Evolutionary conservation across 2,797 vertebrate genomes (phyloP).

Genomic region (Sebastes taczanowskii): DNA sequence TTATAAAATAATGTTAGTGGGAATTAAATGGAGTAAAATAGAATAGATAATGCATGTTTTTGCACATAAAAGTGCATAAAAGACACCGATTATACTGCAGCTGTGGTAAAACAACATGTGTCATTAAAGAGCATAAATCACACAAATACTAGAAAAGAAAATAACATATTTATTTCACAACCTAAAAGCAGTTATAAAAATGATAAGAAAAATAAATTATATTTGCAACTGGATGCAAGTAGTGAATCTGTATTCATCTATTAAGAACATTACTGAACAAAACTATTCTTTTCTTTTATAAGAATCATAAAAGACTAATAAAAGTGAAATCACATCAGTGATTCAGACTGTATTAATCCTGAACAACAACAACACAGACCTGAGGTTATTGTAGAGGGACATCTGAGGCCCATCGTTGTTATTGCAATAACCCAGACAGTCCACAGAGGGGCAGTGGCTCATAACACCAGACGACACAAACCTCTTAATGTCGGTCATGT

Average conservation of each 20-base stretch:
- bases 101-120: background rate
- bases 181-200: background rate
- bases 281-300: background rate
- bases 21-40: background rate
- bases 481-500: constrained; percentile 51
- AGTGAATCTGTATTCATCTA: background rate
- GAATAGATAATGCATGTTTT: background rate
- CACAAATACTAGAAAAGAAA: background rate
- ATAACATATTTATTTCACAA: background rate
- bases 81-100: background rate
- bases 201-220: background rate
- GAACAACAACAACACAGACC: constrained; percentile 5
- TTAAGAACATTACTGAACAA: background rate
- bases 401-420: constrained; percentile 25
- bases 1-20: background rate
- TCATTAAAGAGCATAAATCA: background rate
- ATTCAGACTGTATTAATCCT: background rate
- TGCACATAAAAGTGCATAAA: background rate
- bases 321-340: background rate
- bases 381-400: constrained; percentile 33
- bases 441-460: constrained; percentile 78
- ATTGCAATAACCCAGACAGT: constrained; percentile 62
- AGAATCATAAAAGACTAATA: background rate
- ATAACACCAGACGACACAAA: constrained; percentile 21
- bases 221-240: background rate